Percentiles rank a stretch among this genome's conserved stretches.
Conservation (phyloP, 2,797 vertebrate genomes). For the Neosilurus hyrtlii region DNA sequence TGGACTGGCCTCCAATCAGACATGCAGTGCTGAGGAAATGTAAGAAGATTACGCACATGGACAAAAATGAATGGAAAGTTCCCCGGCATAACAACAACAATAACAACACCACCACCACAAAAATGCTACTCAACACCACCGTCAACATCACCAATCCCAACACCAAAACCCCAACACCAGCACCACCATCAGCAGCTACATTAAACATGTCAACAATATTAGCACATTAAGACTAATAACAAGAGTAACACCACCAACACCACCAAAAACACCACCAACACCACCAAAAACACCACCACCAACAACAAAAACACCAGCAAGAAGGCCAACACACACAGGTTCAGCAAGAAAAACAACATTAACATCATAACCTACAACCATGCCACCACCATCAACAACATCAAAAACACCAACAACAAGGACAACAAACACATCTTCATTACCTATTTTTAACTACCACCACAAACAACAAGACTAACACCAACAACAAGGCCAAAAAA, state of each 20-base stretch:
- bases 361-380: background rate
- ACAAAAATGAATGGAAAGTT: background rate
- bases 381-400: background rate
- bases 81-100: background rate
- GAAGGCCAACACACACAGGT: no score
- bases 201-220: background rate
- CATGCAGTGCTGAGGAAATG: background rate
- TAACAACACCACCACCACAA: background rate
- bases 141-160: no score
- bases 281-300: background rate
- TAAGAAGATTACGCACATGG: background rate
- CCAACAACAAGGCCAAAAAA: no score
- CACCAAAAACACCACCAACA: background rate
- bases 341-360: background rate
- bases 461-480: no score
- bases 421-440: background rate
- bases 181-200: background rate
- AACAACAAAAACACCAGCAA: background rate
- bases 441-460: background rate
- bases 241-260: fast-evolving
- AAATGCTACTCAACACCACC: background rate
- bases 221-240: background rate
- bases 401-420: background rate
- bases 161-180: background rate
- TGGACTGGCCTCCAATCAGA: background rate